Evolutionary conservation across 2,888 invertebrate species (phyloP).

Genomic region (Prionchulus punctatus): DNA sequence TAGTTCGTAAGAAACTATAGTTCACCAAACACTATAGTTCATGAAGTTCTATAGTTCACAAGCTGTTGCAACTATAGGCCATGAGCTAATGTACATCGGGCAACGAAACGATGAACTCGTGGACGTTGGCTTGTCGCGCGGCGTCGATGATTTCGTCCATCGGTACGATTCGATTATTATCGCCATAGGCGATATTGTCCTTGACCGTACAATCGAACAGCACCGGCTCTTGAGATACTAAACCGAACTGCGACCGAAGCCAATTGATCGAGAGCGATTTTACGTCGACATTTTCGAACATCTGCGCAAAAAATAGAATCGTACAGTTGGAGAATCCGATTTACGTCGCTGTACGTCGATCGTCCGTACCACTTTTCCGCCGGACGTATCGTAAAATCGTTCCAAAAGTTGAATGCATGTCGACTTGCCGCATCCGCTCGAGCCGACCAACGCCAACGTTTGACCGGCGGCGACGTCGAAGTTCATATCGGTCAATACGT

Average conservation of each 20-base stretch:
- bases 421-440: slow-evolving; percentile 37
- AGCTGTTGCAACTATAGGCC: too few relatives aligned
- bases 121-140: slow-evolving; percentile 36
- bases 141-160: slow-evolving; percentile 30
- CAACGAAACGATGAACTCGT: slow-evolving; percentile 34
- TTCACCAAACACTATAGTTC: neutral
- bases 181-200: slow-evolving; percentile 28
- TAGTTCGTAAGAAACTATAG: neutral
- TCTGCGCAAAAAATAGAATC: slow-evolving; percentile 24
- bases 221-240: slow-evolving; percentile 38
- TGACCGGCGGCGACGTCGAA: slow-evolving; percentile 32
- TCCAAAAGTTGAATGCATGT: slow-evolving; percentile 34
- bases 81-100: slow-evolving; percentile 27
- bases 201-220: slow-evolving; percentile 34
- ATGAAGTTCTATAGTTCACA: too few relatives aligned
- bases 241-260: slow-evolving; percentile 32
- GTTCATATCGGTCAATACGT: slow-evolving; percentile 18
- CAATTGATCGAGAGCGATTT: slow-evolving; percentile 23
- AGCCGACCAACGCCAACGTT: slow-evolving; percentile 36
- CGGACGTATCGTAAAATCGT: slow-evolving; percentile 30
- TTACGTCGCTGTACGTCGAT: too few relatives aligned
- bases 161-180: slow-evolving; percentile 22
- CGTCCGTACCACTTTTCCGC: slow-evolving; percentile 26
- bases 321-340: too few relatives aligned
- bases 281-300: slow-evolving; percentile 32